A percentile compares a stretch with the other conserved stretches of the same genome.
phyloP scores from a whole-genome alignment of 2,113 vertebrate species.

The Oryzias woworae region DNA sequence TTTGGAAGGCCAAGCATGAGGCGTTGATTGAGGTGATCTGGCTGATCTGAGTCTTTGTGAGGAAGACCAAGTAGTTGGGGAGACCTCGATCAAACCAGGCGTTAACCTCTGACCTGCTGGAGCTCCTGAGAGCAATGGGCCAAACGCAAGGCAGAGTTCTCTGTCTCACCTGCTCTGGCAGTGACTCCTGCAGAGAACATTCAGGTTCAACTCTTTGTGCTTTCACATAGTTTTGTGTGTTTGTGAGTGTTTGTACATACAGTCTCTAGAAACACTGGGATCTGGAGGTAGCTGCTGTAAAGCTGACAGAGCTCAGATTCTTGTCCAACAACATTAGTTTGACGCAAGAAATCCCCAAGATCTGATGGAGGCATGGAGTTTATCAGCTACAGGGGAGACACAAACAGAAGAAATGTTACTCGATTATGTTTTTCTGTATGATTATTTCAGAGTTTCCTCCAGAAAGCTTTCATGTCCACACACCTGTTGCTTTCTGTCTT shows the following conservation, averaged over 20 bases:
- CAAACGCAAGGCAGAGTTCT: slow-evolving; percentile 70
- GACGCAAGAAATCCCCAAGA: slow-evolving; percentile 60
- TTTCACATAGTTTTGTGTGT: not conserved
- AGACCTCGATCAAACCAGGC: slow-evolving; percentile 67
- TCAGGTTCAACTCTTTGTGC: not conserved
- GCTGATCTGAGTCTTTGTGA: slow-evolving; percentile 65
- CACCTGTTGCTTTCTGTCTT: slow-evolving; percentile 49
- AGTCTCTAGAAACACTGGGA: slow-evolving; percentile 55
- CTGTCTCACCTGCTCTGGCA: slow-evolving; percentile 38
- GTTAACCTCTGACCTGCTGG: slow-evolving; percentile 48
- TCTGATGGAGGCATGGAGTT: slow-evolving; percentile 66
- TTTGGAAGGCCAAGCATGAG: slow-evolving; percentile 71
- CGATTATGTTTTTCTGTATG: not conserved
- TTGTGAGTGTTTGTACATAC: slow-evolving; percentile 36
- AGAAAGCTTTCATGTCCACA: not conserved
- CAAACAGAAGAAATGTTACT: slow-evolving; percentile 3
- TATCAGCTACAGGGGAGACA: slow-evolving; percentile 59
- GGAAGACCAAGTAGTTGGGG: slow-evolving; percentile 61
- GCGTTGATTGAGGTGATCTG: slow-evolving; percentile 39
- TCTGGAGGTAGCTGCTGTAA: slow-evolving; percentile 55
- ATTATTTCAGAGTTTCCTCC: not conserved
- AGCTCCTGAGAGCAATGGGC: slow-evolving; percentile 61
- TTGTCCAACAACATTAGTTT: slow-evolving; percentile 35
- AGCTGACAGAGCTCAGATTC: slow-evolving; percentile 57
- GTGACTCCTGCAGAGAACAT: slow-evolving; percentile 50